Conservation (phyloP, 64 coral and sea anemone genomes). For the Dendronephthya gigantea region DNA sequence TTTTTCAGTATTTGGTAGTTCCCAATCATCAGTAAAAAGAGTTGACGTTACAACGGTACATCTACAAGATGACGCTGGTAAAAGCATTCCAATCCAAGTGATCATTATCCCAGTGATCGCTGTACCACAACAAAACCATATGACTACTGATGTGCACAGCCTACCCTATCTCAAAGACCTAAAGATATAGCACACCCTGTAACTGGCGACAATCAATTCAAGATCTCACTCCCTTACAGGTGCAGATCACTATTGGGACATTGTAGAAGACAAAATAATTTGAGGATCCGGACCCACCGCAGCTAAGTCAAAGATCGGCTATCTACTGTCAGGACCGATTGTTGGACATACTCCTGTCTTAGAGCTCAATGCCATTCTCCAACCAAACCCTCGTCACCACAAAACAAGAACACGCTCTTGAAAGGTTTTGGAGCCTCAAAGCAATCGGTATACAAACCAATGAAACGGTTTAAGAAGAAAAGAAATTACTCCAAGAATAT, state of each 20-base stretch:
- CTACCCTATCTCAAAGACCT: background rate
- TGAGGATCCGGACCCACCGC: background rate
- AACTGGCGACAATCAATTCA: background rate
- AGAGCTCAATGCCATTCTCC: no score
- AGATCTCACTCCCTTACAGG: background rate
- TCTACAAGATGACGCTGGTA: background rate
- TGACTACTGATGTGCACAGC: constrained; percentile 1
- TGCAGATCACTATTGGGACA: constrained; percentile 3
- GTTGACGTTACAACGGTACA: background rate
- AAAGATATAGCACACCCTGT: constrained; percentile 2
- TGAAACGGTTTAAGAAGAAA: no score
- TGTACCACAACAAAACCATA: background rate
- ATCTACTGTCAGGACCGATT: no score
- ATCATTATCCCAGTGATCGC: background rate
- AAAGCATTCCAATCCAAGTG: background rate
- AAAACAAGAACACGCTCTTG: no score
- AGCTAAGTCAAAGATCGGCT: background rate
- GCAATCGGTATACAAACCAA: no score
- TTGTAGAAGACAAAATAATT: background rate
- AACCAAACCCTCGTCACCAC: no score
- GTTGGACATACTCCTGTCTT: no score
- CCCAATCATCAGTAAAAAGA: background rate
- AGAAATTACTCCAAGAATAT: no score
- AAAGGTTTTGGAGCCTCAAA: no score
- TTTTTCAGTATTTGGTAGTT: background rate